Base-by-base conservation (phyloP, 2,113 vertebrate species). In the Junco hyemalis region DNA sequence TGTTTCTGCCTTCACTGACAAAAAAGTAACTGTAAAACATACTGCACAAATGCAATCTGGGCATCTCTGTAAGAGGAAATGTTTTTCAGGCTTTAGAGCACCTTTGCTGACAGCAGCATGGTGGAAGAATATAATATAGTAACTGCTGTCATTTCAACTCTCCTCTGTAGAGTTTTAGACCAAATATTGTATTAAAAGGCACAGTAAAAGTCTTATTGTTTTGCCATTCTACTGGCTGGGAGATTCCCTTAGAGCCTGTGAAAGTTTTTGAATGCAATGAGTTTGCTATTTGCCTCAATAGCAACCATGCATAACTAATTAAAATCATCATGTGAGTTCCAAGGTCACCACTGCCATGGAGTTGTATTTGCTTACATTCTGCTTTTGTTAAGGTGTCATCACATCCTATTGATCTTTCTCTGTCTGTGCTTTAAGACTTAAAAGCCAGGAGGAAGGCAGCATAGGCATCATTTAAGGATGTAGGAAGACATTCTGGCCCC, bases 401-500 rank as follows among this genome's bases (percentile, higher is more conserved):
- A 36, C 81, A 79, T 64, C 85, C 84, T 93, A 93, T 88, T 93
- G 89, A 96, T 95, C 76, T 70, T 79, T 77, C 33, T 54, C 38
- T 65, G 59, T 85, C 85, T 87, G n/a, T 61, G 24, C 51, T 85
- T 91, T 50, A 80, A 88, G 54, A 71, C 59, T 90, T 90, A 86
- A 96, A 87, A 84, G 61, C 38, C 40, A 33, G 45, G 28, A 91
- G 56, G 36, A 94, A 89, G 53, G n/a, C 66, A 90, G 23, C 42
- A 42, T 42, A 85, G 61, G 42, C 63, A 66, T 63, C 29, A 91
- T 88, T 76, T 76, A 72, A 79, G 16, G 33, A 45, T 38, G 47
- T 50, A 33, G 81, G 81, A 36, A 68, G 61, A 85, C 89, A 76
- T 68, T 71, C 28, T 77, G 63, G 20, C 36, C 63, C 23, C 33